Evolutionary conservation across 2,888 invertebrate species (phyloP).

Genomic region (Eretmocerus hayati): DNA sequence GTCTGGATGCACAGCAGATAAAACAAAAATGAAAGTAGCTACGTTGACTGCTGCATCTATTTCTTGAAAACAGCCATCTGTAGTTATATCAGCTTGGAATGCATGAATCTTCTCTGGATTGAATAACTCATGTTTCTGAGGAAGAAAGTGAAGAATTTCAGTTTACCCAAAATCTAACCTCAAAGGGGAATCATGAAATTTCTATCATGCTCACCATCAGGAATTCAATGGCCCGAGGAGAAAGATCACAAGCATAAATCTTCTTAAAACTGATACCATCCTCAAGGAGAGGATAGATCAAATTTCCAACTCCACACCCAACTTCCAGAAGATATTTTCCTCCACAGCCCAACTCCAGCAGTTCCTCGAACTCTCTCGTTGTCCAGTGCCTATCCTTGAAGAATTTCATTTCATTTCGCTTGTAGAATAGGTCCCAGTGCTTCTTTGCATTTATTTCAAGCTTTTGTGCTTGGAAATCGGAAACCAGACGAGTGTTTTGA

Average conservation of each 20-base stretch:
- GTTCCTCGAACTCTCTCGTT: conserved; percentile 82
- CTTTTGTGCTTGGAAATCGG: conserved; percentile 67
- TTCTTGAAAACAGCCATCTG: conserved; percentile 53
- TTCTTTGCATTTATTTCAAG: conserved; percentile 77
- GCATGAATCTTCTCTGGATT: conserved; percentile 60
- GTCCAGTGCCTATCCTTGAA: conserved; percentile 98
- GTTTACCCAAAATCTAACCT: neutral
- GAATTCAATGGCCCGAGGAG: conserved; percentile 81
- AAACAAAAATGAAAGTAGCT: conserved; percentile 85
- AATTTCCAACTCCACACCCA: conserved; percentile 96
- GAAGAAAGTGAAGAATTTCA: conserved; percentile 6
- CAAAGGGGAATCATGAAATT: neutral
- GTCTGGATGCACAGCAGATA: conserved; percentile 88
- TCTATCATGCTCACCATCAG: conserved; percentile 55
- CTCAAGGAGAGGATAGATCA: conserved; percentile 83
- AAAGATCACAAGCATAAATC: conserved; percentile 87
- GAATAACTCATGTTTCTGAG: conserved; percentile 53
- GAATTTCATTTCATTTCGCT: conserved; percentile 86
- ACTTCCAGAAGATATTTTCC: conserved; percentile 62
- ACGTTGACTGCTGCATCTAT: conserved; percentile 65
- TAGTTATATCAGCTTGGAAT: conserved; percentile 81
- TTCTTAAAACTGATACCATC: conserved; percentile 57
- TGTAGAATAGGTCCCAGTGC: conserved; percentile 96
- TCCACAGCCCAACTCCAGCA: conserved; percentile 55
- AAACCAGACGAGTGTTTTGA: conserved; percentile 64